Evolutionary conservation across 1,140 invertebrate species (phyloP).

Genomic region (Caenorhabditis inopinata): DNA sequence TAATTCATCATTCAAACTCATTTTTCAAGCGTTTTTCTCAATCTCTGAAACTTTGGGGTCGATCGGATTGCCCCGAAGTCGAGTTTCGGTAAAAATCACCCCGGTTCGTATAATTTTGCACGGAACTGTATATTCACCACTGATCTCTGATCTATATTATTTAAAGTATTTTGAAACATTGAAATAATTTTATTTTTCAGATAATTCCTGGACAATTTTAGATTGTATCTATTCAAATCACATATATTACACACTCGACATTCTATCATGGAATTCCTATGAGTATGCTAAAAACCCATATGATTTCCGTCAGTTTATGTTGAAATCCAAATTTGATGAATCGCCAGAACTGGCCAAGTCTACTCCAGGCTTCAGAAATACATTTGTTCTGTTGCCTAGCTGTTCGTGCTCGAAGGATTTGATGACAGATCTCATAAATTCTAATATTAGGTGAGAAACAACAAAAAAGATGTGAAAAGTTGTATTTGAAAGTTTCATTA

Average conservation of each 20-base stretch:
- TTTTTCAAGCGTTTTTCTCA: too few relatives aligned
- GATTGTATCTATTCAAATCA: slow-evolving; percentile 46
- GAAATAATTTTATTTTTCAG: too few relatives aligned
- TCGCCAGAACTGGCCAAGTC: not conserved
- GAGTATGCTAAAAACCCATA: slow-evolving; percentile 67
- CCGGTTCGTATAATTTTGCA: too few relatives aligned
- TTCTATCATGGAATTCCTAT: slow-evolving; percentile 78
- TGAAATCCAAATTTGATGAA: slow-evolving; percentile 39
- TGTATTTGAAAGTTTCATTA: not conserved
- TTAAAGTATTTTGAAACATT: too few relatives aligned
- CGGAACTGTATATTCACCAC: too few relatives aligned
- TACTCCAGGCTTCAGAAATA: slow-evolving; percentile 56
- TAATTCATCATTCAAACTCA: too few relatives aligned
- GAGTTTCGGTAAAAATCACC: too few relatives aligned
- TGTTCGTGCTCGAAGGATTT: slow-evolving; percentile 67
- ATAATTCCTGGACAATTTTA: not conserved
- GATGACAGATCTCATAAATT: slow-evolving; percentile 48
- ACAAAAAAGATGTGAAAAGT: not conserved
- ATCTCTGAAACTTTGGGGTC: too few relatives aligned
- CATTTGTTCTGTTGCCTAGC: slow-evolving; percentile 69
- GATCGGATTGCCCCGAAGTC: too few relatives aligned
- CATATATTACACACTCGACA: slow-evolving; percentile 77
- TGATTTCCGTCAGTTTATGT: slow-evolving; percentile 39
- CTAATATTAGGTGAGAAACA: not conserved
- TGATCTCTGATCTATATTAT: too few relatives aligned